These are phyloP conservation scores for Sebastes kiyomatsui DNA, from an alignment of 2,797 vertebrate species.

Conservation along the genomic window DNA sequence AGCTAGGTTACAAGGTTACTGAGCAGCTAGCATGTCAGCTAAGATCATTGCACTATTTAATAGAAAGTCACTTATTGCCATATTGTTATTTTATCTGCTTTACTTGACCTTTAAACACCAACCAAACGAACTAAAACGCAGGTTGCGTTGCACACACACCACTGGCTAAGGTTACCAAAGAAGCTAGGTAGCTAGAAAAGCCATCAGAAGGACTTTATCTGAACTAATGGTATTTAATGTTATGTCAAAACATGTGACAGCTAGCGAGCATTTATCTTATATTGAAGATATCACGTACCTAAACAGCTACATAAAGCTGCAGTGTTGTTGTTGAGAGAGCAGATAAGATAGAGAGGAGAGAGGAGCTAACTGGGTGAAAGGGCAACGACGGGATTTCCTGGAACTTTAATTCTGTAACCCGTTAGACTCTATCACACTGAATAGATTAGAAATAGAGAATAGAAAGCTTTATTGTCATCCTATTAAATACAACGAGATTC, in stretches of 20 bases:
- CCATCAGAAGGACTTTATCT: accelerated
- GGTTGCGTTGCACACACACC: accelerated
- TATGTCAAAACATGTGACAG: not conserved
- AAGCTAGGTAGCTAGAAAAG: not conserved
- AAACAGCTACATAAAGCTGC: not conserved
- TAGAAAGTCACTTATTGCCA: not conserved
- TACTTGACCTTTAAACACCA: not conserved
- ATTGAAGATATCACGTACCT: not conserved
- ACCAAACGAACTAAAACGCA: not conserved
- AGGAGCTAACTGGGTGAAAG: conserved; percentile 63
- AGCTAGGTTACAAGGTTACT: conserved; percentile 1
- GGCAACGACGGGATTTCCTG: conserved; percentile 49
- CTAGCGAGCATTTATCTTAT: not conserved
- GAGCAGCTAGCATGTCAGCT: not conserved
- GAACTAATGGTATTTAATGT: not conserved
- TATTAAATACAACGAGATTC: no score
- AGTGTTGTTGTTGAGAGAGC: not conserved
- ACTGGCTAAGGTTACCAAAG: not conserved
- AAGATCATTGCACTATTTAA: not conserved
- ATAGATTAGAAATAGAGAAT: no score
- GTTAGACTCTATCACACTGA: not conserved
- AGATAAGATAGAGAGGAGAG: not conserved
- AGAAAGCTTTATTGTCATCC: no score
- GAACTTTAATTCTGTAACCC: conserved; percentile 16
- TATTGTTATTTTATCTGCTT: not conserved